phyloP scores from a whole-genome alignment of 2,113 vertebrate genomes.

The Brachyhypopomus occidentalis region DNA sequence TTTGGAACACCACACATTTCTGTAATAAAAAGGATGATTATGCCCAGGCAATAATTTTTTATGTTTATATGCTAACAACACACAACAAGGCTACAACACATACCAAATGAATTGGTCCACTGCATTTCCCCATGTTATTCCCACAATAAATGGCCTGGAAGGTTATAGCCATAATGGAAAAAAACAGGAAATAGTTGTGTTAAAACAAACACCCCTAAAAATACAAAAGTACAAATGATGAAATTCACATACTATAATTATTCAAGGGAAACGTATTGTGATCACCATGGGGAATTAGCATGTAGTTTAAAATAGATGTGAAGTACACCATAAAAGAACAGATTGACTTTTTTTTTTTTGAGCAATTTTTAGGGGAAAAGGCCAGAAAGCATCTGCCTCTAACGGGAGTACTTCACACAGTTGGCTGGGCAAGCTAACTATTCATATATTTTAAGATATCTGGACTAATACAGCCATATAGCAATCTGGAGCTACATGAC shows the following conservation, averaged over 20 bases:
- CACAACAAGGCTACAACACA: slow-evolving; percentile 24
- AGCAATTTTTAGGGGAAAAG: neutral
- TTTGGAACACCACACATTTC: neutral
- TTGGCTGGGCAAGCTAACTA: neutral
- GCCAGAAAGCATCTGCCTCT: neutral
- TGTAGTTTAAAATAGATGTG: neutral
- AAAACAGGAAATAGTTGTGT: neutral
- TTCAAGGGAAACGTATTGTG: neutral
- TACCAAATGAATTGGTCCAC: slow-evolving; percentile 32
- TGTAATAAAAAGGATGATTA: neutral
- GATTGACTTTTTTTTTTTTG: neutral
- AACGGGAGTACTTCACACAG: neutral
- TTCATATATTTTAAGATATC: neutral
- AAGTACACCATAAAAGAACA: neutral
- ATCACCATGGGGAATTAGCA: neutral
- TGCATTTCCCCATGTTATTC: slow-evolving; percentile 3
- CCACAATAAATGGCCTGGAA: neutral
- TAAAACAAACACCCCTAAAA: neutral
- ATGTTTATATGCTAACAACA: slow-evolving; percentile 14
- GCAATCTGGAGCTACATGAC: neutral
- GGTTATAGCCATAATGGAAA: slow-evolving; percentile 3
- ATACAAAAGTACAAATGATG: neutral
- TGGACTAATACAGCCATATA: neutral
- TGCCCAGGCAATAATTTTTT: neutral
- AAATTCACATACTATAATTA: neutral